These are phyloP conservation scores for Anarrhichthys ocellatus DNA, from an alignment of 2,113 vertebrate species.

Conservation along the genomic window DNA sequence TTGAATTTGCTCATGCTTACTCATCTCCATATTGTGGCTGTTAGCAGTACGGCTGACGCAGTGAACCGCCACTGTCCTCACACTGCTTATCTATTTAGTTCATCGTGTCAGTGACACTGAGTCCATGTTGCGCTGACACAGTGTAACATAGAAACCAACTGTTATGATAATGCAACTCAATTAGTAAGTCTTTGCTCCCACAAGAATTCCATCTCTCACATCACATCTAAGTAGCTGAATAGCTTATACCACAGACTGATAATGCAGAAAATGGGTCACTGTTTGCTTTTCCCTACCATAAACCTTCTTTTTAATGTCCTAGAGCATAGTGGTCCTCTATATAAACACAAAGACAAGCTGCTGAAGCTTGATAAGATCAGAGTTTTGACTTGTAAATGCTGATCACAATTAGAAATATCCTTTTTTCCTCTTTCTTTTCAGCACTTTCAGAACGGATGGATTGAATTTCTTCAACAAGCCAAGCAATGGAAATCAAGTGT, in stretches of 20 bases:
- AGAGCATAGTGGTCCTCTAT: neutral
- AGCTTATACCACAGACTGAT: slow-evolving; percentile 21
- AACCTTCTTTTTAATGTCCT: slow-evolving; percentile 51
- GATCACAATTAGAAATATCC: neutral
- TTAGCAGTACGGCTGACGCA: neutral
- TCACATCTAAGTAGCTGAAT: neutral
- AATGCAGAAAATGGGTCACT: slow-evolving; percentile 58
- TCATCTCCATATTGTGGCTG: neutral
- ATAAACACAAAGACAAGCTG: slow-evolving; percentile 20
- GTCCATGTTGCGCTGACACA: slow-evolving; percentile 27
- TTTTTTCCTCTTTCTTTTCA: neutral
- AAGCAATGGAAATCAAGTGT: neutral
- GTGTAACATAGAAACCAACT: slow-evolving; percentile 16
- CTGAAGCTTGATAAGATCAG: neutral
- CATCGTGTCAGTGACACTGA: slow-evolving; percentile 14
- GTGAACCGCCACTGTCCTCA: neutral
- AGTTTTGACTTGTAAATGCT: neutral
- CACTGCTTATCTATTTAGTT: slow-evolving; percentile 36
- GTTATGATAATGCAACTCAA: neutral
- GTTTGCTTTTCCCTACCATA: slow-evolving; percentile 69
- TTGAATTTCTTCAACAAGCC: neutral
- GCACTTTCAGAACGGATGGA: neutral
- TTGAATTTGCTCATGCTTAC: neutral
- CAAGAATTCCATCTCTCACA: slow-evolving; percentile 6
- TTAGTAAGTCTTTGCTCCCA: slow-evolving; percentile 8